phyloP scores from a whole-genome alignment of 1,140 invertebrate genomes.

The Heliothis virescens region DNA sequence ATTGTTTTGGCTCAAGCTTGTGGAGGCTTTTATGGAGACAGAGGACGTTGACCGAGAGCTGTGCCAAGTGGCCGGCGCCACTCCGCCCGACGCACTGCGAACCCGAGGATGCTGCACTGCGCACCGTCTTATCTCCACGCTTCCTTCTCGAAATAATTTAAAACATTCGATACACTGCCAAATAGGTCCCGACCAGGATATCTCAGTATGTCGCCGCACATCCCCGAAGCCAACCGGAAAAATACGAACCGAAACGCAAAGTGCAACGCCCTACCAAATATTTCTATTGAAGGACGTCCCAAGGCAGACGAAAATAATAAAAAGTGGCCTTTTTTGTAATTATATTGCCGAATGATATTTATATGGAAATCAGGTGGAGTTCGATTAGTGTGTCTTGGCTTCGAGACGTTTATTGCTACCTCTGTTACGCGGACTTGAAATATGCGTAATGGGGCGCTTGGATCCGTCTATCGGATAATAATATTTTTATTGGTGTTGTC shows the following conservation, averaged over 20 bases:
- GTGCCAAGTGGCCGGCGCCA: slow-evolving; percentile 82
- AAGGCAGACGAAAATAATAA: slow-evolving; percentile 54
- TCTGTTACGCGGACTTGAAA: slow-evolving; percentile 63
- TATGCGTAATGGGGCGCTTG: slow-evolving; percentile 16
- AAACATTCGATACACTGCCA: slow-evolving; percentile 75
- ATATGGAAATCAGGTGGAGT: slow-evolving; percentile 59
- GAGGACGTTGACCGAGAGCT: slow-evolving; percentile 79
- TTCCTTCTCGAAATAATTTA: slow-evolving; percentile 74
- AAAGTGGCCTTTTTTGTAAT: slow-evolving; percentile 48
- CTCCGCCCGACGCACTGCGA: slow-evolving; percentile 77
- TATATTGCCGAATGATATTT: slow-evolving; percentile 53
- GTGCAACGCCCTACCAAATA: slow-evolving; percentile 56
- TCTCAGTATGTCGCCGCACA: slow-evolving; percentile 31
- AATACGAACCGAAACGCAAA: slow-evolving; percentile 23
- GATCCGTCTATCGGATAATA: slow-evolving; percentile 29
- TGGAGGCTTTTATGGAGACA: slow-evolving; percentile 79
- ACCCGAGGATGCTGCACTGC: slow-evolving; percentile 79
- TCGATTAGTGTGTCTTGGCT: slow-evolving; percentile 61
- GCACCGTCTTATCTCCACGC: slow-evolving; percentile 72
- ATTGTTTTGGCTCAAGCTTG: slow-evolving; percentile 83
- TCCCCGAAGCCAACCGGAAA: slow-evolving; percentile 38
- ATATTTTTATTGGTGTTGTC: slow-evolving; percentile 9
- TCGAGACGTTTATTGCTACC: slow-evolving; percentile 64
- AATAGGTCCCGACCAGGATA: slow-evolving; percentile 68
- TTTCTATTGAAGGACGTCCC: slow-evolving; percentile 52